These are phyloP conservation scores for Hymenopus coronatus DNA, from an alignment of 2,888 invertebrate species.

Conservation along the genomic window DNA sequence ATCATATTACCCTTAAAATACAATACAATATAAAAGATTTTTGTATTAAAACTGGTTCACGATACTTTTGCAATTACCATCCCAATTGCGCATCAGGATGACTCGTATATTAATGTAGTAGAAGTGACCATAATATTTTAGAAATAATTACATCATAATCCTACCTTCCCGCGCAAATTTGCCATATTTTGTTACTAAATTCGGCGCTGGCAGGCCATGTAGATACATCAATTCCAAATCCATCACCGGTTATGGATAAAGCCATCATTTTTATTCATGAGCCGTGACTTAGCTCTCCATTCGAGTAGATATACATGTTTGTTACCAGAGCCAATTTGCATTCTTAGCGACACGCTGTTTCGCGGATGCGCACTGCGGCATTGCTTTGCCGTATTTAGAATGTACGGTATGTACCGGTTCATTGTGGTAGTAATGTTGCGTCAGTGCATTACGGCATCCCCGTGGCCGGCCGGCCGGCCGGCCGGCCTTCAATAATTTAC, in stretches of 20 bases:
- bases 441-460: background rate
- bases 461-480: no score
- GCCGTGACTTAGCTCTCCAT: background rate
- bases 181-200: no score
- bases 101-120: no score
- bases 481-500: background rate
- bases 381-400: background rate
- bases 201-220: background rate
- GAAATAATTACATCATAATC: no score
- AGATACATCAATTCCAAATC: background rate
- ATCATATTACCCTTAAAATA: no score
- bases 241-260: background rate
- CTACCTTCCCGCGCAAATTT: no score
- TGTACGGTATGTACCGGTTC: background rate
- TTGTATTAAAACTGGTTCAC: no score
- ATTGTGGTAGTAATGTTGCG: background rate
- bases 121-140: no score
- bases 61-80: no score
- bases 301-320: background rate
- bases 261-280: background rate
- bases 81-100: no score
- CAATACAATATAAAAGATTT: no score
- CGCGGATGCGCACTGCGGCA: background rate
- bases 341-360: background rate
- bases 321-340: background rate